phyloP scores from a whole-genome alignment of 2,888 invertebrate species.

The Diaphora mendica region DNA sequence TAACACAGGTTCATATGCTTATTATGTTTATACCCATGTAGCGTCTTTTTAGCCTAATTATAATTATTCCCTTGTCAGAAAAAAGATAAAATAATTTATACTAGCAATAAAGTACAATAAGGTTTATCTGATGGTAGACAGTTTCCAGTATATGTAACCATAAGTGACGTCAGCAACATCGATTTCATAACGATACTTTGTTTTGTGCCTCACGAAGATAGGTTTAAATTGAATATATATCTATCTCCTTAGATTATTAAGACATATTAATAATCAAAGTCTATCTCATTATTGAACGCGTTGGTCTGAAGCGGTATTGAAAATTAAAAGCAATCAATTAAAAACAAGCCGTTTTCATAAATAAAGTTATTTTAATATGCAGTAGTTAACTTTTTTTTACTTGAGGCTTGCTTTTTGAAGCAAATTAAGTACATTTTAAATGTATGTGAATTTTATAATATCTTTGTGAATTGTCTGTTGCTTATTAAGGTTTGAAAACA shows the following conservation, averaged over 20 bases:
- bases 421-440: background rate
- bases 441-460: background rate
- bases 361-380: background rate
- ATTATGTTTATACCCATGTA: slow-evolving; percentile 16
- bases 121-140: background rate
- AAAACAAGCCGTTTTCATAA: background rate
- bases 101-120: background rate
- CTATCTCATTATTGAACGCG: background rate
- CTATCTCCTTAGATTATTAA: no score
- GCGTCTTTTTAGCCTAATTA: slow-evolving; percentile 23
- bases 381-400: background rate
- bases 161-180: background rate
- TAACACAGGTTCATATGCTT: slow-evolving; percentile 23
- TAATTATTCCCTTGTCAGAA: slow-evolving; percentile 7
- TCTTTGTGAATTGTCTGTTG: background rate
- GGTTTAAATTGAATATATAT: background rate
- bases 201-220: background rate
- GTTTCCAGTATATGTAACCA: background rate
- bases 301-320: background rate
- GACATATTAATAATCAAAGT: no score
- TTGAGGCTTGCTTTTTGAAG: background rate
- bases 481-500: background rate
- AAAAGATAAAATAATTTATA: background rate
- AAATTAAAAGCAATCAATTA: background rate
- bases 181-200: background rate